phyloP scores from a whole-genome alignment of 1,140 invertebrate species.

The Drosophila ananassae region DNA sequence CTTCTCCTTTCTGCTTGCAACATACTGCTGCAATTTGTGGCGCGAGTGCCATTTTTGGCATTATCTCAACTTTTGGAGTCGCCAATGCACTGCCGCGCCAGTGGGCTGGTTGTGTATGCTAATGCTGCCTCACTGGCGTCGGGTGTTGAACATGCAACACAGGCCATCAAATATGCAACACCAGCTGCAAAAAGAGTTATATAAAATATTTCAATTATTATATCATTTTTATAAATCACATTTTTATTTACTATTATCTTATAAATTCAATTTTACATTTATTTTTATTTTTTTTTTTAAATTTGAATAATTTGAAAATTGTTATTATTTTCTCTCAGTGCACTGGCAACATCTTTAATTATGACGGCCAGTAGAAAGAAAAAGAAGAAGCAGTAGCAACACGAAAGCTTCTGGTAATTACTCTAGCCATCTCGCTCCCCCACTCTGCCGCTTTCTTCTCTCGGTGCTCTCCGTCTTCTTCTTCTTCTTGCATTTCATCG shows the following conservation, averaged over 20 bases:
- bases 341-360: background rate
- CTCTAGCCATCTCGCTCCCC: slow-evolving; percentile 20
- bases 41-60: slow-evolving; percentile 53
- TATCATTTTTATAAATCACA: too few relatives aligned
- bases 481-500: slow-evolving; percentile 31
- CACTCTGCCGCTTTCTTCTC: background rate
- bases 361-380: background rate
- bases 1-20: slow-evolving; percentile 11
- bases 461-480: background rate
- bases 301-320: too few relatives aligned
- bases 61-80: slow-evolving; percentile 21
- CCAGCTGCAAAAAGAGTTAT: background rate
- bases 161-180: slow-evolving; percentile 58
- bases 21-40: slow-evolving; percentile 46
- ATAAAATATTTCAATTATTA: too few relatives aligned
- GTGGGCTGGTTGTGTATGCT: slow-evolving; percentile 48
- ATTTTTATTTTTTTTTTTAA: too few relatives aligned
- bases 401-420: slow-evolving; percentile 48
- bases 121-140: slow-evolving; percentile 43
- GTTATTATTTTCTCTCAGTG: background rate
- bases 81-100: background rate
- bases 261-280: too few relatives aligned
- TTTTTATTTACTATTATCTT: too few relatives aligned
- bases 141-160: slow-evolving; percentile 53
- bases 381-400: slow-evolving; percentile 22